phyloP scores from a whole-genome alignment of 35 echinoderm and acorn worm genomes.

The Lytechinus pictus region DNA sequence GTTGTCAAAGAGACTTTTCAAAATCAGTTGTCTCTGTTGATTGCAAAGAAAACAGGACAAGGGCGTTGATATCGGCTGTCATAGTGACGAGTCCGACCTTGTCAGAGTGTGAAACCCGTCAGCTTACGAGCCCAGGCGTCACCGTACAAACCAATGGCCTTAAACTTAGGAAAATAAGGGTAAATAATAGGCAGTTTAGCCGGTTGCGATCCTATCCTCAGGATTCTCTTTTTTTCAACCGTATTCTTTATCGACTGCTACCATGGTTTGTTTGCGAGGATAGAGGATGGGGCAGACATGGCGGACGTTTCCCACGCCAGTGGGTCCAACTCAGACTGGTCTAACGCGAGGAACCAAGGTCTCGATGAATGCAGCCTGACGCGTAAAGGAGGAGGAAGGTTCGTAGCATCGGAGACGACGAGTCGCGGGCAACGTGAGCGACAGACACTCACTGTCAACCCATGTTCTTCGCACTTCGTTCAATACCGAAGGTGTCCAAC shows the following conservation, averaged over 20 bases:
- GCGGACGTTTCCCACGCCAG: conserved; percentile 28
- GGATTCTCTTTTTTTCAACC: not conserved
- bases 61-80: conserved; percentile 25
- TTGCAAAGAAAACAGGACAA: conserved; percentile 22
- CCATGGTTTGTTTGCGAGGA: conserved; percentile 31
- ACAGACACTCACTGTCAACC: conserved; percentile 36
- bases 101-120: conserved; percentile 5
- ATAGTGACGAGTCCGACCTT: conserved; percentile 9
- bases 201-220: conserved; percentile 1
- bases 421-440: conserved; percentile 26
- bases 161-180: conserved; percentile 37
- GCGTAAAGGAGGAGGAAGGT: not conserved
- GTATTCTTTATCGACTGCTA: not conserved
- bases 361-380: not conserved
- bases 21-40: not conserved
- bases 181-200: conserved; percentile 53
- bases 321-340: conserved; percentile 31
- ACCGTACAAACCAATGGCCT: conserved; percentile 34
- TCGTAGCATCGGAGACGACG: conserved; percentile 19
- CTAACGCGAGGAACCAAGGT: conserved; percentile 40
- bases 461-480: conserved; percentile 43
- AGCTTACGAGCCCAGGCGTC: conserved; percentile 46
- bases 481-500: conserved; percentile 6
- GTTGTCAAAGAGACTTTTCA: not conserved
- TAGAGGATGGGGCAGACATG: conserved; percentile 39